Evolutionary conservation across 2,113 vertebrate species (phyloP).

Genomic region (Pollachius pollachius): DNA sequence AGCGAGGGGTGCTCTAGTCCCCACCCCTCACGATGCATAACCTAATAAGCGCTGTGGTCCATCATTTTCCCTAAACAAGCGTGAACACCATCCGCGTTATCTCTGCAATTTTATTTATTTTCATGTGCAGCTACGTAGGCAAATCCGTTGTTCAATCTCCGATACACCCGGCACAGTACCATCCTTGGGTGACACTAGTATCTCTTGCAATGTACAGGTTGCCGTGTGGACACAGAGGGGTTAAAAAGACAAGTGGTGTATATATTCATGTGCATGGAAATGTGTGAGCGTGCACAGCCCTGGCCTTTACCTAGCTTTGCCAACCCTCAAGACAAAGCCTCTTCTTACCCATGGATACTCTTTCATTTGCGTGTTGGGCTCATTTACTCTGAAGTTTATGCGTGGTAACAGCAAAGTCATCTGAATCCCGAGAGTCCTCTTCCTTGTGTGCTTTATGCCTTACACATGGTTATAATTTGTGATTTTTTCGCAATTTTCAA

Average conservation of each 20-base stretch:
- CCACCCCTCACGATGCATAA: too few species aligned
- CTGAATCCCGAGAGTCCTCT: slow-evolving; percentile 53
- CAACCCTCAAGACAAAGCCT: slow-evolving; percentile 44
- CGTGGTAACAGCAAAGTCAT: slow-evolving; percentile 47
- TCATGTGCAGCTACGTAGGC: too few species aligned
- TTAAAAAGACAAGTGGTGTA: background rate
- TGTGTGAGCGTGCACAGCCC: slow-evolving; percentile 9
- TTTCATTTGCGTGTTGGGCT: slow-evolving; percentile 44
- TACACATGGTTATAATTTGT: slow-evolving; percentile 72
- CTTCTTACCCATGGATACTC: slow-evolving; percentile 36
- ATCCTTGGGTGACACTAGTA: background rate
- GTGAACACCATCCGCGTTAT: too few species aligned
- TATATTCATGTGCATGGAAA: slow-evolving; percentile 9
- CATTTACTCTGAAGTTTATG: slow-evolving; percentile 60
- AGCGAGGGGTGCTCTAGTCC: slow-evolving; percentile 8
- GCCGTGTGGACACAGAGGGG: too few species aligned
- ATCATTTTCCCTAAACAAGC: too few species aligned
- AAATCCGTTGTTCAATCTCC: too few species aligned
- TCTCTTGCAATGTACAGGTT: background rate
- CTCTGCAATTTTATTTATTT: too few species aligned
- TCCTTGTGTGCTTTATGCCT: slow-evolving; percentile 53
- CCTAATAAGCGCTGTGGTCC: too few species aligned
- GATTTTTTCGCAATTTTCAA: slow-evolving; percentile 65
- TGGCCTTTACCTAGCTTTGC: slow-evolving; percentile 25
- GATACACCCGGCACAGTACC: too few species aligned